Base-by-base conservation (phyloP, 2,113 vertebrate species). In the Notothenia rossii region DNA sequence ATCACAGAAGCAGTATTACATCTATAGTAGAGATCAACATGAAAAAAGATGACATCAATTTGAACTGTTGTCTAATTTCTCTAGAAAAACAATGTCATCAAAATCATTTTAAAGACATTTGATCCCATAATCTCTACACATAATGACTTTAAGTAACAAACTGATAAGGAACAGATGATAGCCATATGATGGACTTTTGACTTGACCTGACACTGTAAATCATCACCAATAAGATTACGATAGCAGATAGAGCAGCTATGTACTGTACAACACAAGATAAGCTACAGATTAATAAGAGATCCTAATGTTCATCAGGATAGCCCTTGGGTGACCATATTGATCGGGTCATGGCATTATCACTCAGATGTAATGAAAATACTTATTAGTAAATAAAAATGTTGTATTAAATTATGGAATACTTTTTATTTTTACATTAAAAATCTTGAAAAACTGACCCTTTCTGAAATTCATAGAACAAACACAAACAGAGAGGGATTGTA, bases 161-260 rank as follows among this genome's bases (percentile, higher is more conserved):
- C 10, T 72, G 43, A 72, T 49, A 71, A 29, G 55, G 22, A 48
- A 22, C 36, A 71, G 15, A 59, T 33, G 11, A 70, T 29, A 20
- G 14, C 6, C 14, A 48, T 48, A 4, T 71, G 54, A 58, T 48
- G 43, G 20, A 58, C 68, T 48, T 71, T 58, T 58, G 68, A 51
- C 64, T 53, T 25, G n/a, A 56, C 25, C 50, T 12, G 6, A 9
- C 13, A 18, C 9, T 60, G 33, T 45, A 33, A 20, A 40, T 64
- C 18, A n/a, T 18, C 10, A 59, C 3, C 2, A 29, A 14, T 12
- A 3, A 48, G 68, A 59, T n/a, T n/a, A 20, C 59, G 55, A 72
- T 33, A 33, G 22, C 45, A 59, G 66, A 43, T 71, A n/a, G 15
- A 18, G 40, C 12, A 11, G 61, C 49, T 10, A 36, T 53, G 4